Percentiles rank a stretch among this genome's conserved stretches.
phyloP scores from a whole-genome alignment of 2,113 vertebrate genomes.

The Albula glossodonta region DNA sequence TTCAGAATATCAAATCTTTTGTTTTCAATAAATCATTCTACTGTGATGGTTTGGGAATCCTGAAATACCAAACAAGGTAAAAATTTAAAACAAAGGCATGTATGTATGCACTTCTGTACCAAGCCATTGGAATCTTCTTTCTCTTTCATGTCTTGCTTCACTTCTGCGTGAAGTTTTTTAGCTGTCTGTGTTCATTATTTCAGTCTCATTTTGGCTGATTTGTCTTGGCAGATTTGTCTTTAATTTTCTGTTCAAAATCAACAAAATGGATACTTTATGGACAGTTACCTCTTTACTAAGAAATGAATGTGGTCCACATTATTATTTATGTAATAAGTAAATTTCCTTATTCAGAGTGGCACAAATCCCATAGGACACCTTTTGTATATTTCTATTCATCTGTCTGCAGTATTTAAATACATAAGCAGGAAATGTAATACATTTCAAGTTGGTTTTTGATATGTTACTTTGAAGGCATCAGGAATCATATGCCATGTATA shows the following conservation, averaged over 20 bases:
- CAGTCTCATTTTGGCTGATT: background rate
- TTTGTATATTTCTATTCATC: background rate
- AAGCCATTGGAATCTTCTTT: background rate
- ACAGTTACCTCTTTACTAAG: background rate
- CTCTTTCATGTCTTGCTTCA: background rate
- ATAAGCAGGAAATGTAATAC: background rate
- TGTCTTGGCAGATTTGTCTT: background rate
- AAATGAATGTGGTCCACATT: background rate
- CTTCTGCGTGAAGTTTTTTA: background rate
- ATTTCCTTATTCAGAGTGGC: background rate
- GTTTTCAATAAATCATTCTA: background rate
- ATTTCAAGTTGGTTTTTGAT: background rate
- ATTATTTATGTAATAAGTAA: background rate
- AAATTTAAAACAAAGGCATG: background rate
- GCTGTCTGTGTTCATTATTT: background rate
- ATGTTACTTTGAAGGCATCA: background rate
- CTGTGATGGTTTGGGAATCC: background rate
- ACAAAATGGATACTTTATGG: background rate
- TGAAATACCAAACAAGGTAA: background rate
- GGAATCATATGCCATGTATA: conserved; percentile 26
- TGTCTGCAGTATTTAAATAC: background rate
- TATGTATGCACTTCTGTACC: background rate
- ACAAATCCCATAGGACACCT: background rate
- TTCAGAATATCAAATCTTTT: conserved; percentile 30
- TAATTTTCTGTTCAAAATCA: background rate